Base-by-base conservation (phyloP, 2,888 invertebrate species). In the Acronicta psi region DNA sequence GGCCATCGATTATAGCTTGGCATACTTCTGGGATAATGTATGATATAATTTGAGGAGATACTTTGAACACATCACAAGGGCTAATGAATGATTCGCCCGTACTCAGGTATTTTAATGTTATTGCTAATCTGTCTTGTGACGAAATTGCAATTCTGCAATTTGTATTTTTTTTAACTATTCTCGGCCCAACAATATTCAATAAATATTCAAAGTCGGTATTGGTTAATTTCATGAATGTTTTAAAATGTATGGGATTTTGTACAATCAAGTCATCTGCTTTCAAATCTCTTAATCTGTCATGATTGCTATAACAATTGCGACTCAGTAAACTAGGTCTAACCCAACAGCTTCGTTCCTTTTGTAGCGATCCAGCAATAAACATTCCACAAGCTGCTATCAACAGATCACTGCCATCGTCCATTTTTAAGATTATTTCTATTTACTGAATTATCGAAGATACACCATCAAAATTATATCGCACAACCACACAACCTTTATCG, bases 131-230 rank as follows among this genome's bases (percentile, higher is more conserved):
- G 41, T 71, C 66, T 25, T 14, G 17, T 56, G 51, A 20, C 17
- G 69, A 54, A 55, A 69, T 55, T 60, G 63, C 59, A 52, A 18
- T 60, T 65, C 66, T 66, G 57, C 11, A 59, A 61, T 63, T 63
- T 43, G 53, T 53, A 46, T 70, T 29, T 66, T 68, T 50, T 68
- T 72, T 72, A 61, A 50, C 58, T 65, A 73, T 73, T 73, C 14
- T 71, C 18, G 56, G 71, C 37, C 67, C 68, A 71, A 73, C 73
- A 61, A 70, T 65, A 44, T 45, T 70, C 40, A 70, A 37, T 64
- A 75, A 64, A 75, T 69, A 63, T 73, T 75, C 71, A 54, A 59
- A 71, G 52, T 73, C 61, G 61, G 66, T 64, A 67, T 25, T 41
- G 38, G 69, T 69, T 64, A 58, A 54, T 34, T 56, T 59, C 69